Conservation (phyloP, 2,113 vertebrate species). For the Callithrix jacchus region DNA sequence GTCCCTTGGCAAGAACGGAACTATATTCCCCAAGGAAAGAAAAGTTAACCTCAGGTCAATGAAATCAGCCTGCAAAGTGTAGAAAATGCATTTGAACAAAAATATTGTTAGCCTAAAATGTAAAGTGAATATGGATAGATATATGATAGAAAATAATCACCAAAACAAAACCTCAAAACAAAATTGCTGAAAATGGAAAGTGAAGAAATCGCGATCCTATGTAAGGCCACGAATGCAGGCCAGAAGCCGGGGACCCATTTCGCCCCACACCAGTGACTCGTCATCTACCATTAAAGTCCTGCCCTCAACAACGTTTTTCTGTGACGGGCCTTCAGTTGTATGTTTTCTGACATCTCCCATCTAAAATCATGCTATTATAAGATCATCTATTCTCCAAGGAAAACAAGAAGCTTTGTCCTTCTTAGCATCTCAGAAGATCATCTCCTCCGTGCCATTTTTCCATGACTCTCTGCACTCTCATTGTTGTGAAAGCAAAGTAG, state of each 20-base stretch:
- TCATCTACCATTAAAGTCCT: neutral
- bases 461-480: neutral
- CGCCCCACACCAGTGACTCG: neutral
- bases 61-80: neutral
- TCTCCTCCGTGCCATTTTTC: neutral
- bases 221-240: neutral
- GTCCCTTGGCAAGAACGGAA: neutral
- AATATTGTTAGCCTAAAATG: neutral
- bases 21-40: neutral
- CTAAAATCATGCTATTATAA: neutral
- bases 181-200: neutral
- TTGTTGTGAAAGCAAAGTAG: neutral
- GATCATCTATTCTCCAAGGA: neutral
- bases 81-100: slow-evolving; percentile 29
- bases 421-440: neutral
- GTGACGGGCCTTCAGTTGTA: neutral
- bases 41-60: neutral
- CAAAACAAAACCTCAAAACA: neutral
- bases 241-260: neutral
- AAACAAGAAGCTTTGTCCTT: neutral
- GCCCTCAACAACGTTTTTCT: neutral
- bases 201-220: neutral
- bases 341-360: neutral
- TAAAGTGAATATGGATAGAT: neutral
- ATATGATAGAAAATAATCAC: neutral